Base-by-base conservation (phyloP, 1,140 invertebrate genomes). In the Temnothorax nylanderi region DNA sequence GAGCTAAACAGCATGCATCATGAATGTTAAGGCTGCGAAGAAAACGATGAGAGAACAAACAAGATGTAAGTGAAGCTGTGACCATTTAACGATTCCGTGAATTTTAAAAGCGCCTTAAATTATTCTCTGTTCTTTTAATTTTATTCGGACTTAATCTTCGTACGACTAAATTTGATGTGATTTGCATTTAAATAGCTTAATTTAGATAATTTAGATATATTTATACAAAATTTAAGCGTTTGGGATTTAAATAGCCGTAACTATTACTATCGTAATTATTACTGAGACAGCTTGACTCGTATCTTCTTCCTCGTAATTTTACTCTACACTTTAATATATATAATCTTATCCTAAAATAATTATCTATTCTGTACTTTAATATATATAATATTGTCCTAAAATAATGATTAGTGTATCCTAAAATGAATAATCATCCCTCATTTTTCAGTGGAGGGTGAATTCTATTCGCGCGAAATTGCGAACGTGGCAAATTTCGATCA, bases 101-200 rank as follows among this genome's bases (percentile, higher is more conserved):
- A 51, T 80, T 67, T 67, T 32, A 21, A 60, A 74, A 75, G 41
- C 18, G 16, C 7, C 13, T 62, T 49, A 75, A 75, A 75, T 62
- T 72, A 34, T 44, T 49, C 56, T 32, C 8, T 18, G 8, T 54
- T 84, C 8, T 37, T 49, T 82, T 62, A 60, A 74, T 60, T 84
- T 60, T 13, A 41, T 8, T 18, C 26, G 5, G 5, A 32, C 26
- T 54, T 72, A 72, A 82, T 60, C 32, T 18, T 47, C 18, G n/a
- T 18, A 13, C 32, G 26, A 84, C 18, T 60, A 49, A 47, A 47
- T 60, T 58, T 58, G 0, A 82, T 16, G 32, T 32, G 13, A 47
- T 75, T 60, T 75, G 8, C 41, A 62, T 84, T 82, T 84, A 84
- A 74, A 75, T 84, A 49, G 21, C 11, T 21, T 49, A 5, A 82